phyloP scores from a whole-genome alignment of 92 coral and sea anemone genomes.

The Bergia sp. region DNA sequence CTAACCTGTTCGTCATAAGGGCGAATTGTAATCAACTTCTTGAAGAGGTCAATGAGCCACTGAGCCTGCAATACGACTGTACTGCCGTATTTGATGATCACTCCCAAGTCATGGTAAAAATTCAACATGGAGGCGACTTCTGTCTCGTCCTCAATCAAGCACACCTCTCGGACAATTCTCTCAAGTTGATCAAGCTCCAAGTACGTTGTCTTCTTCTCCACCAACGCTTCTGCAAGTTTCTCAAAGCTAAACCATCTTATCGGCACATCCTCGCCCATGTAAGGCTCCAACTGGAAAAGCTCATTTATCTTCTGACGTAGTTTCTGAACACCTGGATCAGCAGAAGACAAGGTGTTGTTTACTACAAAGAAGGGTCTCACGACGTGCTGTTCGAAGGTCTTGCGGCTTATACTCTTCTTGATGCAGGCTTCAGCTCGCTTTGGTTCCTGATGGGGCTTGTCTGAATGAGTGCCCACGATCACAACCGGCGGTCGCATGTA shows the following conservation, averaged over 20 bases:
- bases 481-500: constrained; percentile 83
- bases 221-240: constrained; percentile 68
- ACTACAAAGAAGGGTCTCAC: constrained; percentile 72
- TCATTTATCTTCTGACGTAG: constrained; percentile 70
- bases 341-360: constrained; percentile 71
- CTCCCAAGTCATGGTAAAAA: constrained; percentile 53
- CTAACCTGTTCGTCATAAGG: constrained; percentile 41
- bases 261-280: constrained; percentile 87
- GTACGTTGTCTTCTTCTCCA: constrained; percentile 61
- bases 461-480: constrained; percentile 77
- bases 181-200: constrained; percentile 67
- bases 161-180: constrained; percentile 51
- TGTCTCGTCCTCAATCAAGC: constrained; percentile 44
- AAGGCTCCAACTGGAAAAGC: constrained; percentile 73
- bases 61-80: constrained; percentile 52
- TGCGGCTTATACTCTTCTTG: constrained; percentile 72
- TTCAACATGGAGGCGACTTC: constrained; percentile 44
- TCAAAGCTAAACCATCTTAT: constrained; percentile 87
- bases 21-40: constrained; percentile 51
- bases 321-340: constrained; percentile 63
- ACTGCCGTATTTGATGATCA: constrained; percentile 43
- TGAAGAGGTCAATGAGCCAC: constrained; percentile 57
- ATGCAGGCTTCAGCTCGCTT: constrained; percentile 73
- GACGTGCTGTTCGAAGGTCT: constrained; percentile 77
- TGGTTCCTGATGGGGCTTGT: constrained; percentile 71